These are phyloP conservation scores for Echinometra lucunter DNA, from an alignment of 53 echinoderm and acorn worm species.

Conservation along the genomic window DNA sequence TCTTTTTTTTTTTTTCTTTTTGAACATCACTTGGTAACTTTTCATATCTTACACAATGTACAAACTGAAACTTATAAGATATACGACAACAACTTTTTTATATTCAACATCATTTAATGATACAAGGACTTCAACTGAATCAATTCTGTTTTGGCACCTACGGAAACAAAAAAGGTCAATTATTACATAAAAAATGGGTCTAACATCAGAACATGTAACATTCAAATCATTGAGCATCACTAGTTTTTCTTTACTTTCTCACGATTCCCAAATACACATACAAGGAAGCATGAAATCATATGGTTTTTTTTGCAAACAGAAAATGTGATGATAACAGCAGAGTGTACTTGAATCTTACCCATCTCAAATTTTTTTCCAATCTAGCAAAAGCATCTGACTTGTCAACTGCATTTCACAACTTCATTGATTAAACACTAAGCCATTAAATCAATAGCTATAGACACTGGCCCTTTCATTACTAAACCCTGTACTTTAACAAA, in stretches of 20 bases:
- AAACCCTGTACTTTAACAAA: not conserved
- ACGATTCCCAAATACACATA: conserved; percentile 1
- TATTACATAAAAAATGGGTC: conserved; percentile 24
- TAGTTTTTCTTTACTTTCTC: not conserved
- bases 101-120: conserved; percentile 54
- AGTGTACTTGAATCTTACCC: not conserved
- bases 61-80: conserved; percentile 57
- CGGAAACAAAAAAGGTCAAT: not conserved
- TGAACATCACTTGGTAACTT: conserved; percentile 45
- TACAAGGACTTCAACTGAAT: conserved; percentile 50
- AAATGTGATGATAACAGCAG: not conserved
- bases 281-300: conserved; percentile 41
- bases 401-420: not conserved
- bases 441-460: not conserved
- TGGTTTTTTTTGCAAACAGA: not conserved
- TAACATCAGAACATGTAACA: conserved; percentile 31
- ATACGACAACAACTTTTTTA: conserved; percentile 38
- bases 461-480: not conserved
- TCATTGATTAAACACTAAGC: not conserved
- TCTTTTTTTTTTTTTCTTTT: conserved; percentile 7
- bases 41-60: conserved; percentile 66
- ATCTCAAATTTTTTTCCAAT: not conserved
- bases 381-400: not conserved
- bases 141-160: conserved; percentile 48
- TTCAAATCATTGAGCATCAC: conserved; percentile 26